Conservation (phyloP, 2,888 invertebrate species). For the Augochlorella aurata region DNA sequence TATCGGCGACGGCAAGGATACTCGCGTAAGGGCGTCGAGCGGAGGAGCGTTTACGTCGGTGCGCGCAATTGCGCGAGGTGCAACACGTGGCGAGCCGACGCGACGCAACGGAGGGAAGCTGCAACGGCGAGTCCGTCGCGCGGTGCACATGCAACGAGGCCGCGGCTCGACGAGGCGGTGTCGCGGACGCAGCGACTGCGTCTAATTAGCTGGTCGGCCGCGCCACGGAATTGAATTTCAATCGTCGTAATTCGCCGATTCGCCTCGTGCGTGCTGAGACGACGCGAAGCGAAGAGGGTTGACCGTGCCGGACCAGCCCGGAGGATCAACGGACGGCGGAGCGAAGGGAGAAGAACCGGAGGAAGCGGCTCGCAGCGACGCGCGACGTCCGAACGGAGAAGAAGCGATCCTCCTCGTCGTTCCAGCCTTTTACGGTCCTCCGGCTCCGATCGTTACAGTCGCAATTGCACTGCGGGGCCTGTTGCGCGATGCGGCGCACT, state of each 20-base stretch:
- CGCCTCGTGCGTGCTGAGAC: constrained; percentile 68
- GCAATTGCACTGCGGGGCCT: constrained; percentile 65
- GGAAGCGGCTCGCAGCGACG: constrained; percentile 18
- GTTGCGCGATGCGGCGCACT: constrained; percentile 61
- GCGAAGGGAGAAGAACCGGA: neutral
- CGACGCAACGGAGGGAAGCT: neutral
- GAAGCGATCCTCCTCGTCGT: constrained; percentile 55
- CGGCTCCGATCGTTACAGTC: constrained; percentile 62
- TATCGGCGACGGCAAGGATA: constrained; percentile 7
- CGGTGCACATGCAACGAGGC: neutral
- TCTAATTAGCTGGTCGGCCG: constrained; percentile 76
- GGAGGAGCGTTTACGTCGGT: constrained; percentile 41
- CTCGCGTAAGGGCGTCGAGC: constrained; percentile 1
- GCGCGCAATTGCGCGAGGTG: constrained; percentile 59
- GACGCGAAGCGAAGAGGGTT: constrained; percentile 24
- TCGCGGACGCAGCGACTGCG: constrained; percentile 65
- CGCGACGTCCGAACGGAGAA: constrained; percentile 25
- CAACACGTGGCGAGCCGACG: constrained; percentile 55
- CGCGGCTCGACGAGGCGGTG: constrained; percentile 31
- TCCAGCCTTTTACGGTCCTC: constrained; percentile 65
- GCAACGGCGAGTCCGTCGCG: neutral
- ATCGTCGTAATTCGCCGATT: constrained; percentile 78
- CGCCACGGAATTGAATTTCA: constrained; percentile 79
- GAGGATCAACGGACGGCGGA: neutral
- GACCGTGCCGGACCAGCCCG: constrained; percentile 8